phyloP scores from a whole-genome alignment of 2,797 vertebrate genomes.

The Sebastes cheni region DNA sequence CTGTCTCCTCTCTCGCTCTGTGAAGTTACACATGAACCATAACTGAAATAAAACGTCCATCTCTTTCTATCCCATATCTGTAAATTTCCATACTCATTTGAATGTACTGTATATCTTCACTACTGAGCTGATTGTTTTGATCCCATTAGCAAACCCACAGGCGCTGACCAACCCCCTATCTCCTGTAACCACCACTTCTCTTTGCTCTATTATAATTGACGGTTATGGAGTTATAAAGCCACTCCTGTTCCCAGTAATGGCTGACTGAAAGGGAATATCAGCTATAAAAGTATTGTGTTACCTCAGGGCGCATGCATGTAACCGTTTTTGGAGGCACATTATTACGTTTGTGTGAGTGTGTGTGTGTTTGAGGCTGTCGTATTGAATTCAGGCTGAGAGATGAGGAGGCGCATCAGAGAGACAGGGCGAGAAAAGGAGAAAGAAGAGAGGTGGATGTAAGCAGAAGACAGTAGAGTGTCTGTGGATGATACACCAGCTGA shows the following conservation, averaged over 20 bases:
- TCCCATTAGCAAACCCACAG: slow-evolving; percentile 34
- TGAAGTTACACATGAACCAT: background rate
- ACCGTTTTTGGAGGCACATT: slow-evolving; percentile 8
- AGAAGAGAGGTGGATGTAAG: background rate
- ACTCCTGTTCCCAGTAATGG: slow-evolving; percentile 53
- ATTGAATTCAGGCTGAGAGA: slow-evolving; percentile 29
- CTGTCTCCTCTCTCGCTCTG: background rate
- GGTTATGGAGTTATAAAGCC: slow-evolving; percentile 41
- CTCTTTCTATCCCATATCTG: background rate
- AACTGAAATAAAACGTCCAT: background rate
- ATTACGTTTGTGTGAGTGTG: background rate
- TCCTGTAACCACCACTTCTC: slow-evolving; percentile 24
- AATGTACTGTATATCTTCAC: background rate
- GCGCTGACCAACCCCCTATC: slow-evolving; percentile 2
- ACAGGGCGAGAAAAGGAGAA: background rate
- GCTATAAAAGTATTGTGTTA: slow-evolving; percentile 55
- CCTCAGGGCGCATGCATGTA: slow-evolving; percentile 24
- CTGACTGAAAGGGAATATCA: slow-evolving; percentile 28
- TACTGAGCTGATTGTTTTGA: background rate
- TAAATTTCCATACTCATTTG: slow-evolving; percentile 23
- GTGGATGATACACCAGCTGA: background rate
- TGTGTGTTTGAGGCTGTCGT: slow-evolving; percentile 6
- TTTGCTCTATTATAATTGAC: slow-evolving; percentile 17
- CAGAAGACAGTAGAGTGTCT: background rate
- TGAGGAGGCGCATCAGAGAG: slow-evolving; percentile 28